Percentiles rank a stretch among this genome's conserved stretches.
Evolutionary conservation across 2,888 invertebrate species (phyloP).

Genomic region (Latrodectus hesperus): DNA sequence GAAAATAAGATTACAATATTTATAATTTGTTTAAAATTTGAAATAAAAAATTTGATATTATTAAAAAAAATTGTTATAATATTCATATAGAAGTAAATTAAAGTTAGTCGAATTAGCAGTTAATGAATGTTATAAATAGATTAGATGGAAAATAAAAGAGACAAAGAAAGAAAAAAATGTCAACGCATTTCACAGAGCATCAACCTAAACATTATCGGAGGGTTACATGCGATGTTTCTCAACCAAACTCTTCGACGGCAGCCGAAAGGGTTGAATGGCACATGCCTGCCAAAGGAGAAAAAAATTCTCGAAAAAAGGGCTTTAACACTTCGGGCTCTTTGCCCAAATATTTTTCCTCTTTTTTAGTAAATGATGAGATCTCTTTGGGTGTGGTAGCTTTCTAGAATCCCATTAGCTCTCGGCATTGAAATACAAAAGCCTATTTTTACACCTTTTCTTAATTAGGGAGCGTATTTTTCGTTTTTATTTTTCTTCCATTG

Average conservation of each 20-base stretch:
- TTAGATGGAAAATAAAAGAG: not conserved
- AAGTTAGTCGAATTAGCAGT: not conserved
- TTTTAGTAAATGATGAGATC: conserved; percentile 3
- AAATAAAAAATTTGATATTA: not conserved
- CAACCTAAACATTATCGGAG: conserved; percentile 34
- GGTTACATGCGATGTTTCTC: conserved; percentile 32
- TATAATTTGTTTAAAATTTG: too few species aligned
- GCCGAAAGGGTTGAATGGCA: conserved; percentile 54
- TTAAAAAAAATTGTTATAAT: not conserved
- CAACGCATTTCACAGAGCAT: conserved; percentile 15
- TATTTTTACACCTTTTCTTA: too few species aligned
- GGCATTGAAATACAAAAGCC: too few species aligned
- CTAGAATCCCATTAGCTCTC: too few species aligned
- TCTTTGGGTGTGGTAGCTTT: conserved; percentile 31
- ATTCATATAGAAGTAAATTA: not conserved
- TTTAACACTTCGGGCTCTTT: conserved; percentile 49
- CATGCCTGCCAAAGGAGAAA: conserved; percentile 1
- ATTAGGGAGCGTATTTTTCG: too few species aligned
- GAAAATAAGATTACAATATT: too few species aligned
- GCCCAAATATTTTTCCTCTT: conserved; percentile 26
- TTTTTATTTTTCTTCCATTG: too few species aligned
- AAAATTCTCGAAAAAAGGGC: conserved; percentile 13
- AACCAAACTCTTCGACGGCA: conserved; percentile 33
- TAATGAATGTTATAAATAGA: conserved; percentile 29
- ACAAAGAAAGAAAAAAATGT: conserved; percentile 16